Conservation (phyloP, 2,888 invertebrate species). For the Eremobia ochroleuca region DNA sequence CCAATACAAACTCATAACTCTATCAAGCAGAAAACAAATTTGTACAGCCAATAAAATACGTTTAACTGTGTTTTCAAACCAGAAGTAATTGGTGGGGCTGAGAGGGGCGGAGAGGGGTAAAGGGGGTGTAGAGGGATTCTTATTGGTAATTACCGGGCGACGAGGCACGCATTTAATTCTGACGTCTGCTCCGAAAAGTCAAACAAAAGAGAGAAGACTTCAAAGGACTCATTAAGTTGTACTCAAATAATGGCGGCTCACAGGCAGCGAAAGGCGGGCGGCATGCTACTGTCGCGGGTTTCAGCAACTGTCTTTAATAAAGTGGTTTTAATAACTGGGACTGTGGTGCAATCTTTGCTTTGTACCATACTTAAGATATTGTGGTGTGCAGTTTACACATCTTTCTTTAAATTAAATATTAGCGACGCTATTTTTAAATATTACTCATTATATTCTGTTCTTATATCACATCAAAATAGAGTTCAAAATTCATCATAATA, state of each 20-base stretch:
- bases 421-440: neutral
- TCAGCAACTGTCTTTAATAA: constrained; percentile 43
- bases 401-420: neutral
- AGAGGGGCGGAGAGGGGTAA: constrained; percentile 28
- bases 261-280: constrained; percentile 50
- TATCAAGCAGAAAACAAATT: constrained; percentile 64
- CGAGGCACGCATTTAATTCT: constrained; percentile 74
- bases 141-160: constrained; percentile 79
- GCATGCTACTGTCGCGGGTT: constrained; percentile 33
- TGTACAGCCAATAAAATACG: constrained; percentile 70
- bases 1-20: constrained; percentile 65
- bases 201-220: constrained; percentile 82
- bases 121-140: constrained; percentile 60
- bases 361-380: constrained; percentile 17
- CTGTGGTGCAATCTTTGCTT: constrained; percentile 23
- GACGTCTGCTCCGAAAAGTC: constrained; percentile 80
- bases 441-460: neutral
- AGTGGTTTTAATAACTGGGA: constrained; percentile 47
- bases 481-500: neutral
- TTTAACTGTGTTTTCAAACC: constrained; percentile 72
- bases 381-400: neutral
- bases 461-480: neutral
- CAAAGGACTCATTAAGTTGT: constrained; percentile 84
- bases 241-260: constrained; percentile 78
- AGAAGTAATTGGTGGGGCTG: constrained; percentile 72